Evolutionary conservation across 92 coral and sea anemone genomes (phyloP), one percentile per base, ranked within the genome.

Genomic region (Actinernus sp.): DNA sequence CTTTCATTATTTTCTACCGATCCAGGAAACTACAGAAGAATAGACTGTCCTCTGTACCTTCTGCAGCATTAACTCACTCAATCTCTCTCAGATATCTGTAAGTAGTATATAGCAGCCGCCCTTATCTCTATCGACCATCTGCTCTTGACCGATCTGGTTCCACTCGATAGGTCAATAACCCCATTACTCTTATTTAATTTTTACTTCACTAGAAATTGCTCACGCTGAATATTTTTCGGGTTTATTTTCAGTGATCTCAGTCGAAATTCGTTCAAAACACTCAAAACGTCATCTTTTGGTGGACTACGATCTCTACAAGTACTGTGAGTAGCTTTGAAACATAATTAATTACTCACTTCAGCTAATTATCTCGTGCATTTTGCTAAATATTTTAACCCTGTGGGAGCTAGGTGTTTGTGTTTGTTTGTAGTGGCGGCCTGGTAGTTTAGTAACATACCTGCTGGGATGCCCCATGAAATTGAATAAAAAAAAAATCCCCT

Each of bases 21-120:
- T 27, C 9, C 68, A 88, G 94, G 47, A 83, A 78, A 55, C 87
- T 88, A 1, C 66, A 65, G 63, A 68, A 83, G 26, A 88, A 88
- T 50, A 78, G 61, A 38, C 76, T 88, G 14, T 21, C 56, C 8
- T 28, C 74, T 7, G 58, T 88, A 50, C 94, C 94, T n/a, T 52
- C 64, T 21, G 58, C 8, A 1, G 83, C 94, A 2, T 49, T 88
- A 26, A 57, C 54, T 26, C 74, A 31, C 2, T 47, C 78, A 25
- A 40, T 55, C 36, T 71, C 81, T 45, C 74, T 88, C 13, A 55
- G 33, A 63, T 70, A 30, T 36, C 50, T 88, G 94, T 88, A 83
- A 88, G 94, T 88, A 65, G 26, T 26, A 11, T 18, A 37, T 34
- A 44, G 49, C 32, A 40, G 18, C 7, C 37, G 18, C 26, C 22